Percentiles rank a stretch among this genome's conserved stretches.
These are phyloP conservation scores for Desmodus rotundus DNA, from an alignment of 2,113 vertebrate species.

Conservation along the genomic window DNA sequence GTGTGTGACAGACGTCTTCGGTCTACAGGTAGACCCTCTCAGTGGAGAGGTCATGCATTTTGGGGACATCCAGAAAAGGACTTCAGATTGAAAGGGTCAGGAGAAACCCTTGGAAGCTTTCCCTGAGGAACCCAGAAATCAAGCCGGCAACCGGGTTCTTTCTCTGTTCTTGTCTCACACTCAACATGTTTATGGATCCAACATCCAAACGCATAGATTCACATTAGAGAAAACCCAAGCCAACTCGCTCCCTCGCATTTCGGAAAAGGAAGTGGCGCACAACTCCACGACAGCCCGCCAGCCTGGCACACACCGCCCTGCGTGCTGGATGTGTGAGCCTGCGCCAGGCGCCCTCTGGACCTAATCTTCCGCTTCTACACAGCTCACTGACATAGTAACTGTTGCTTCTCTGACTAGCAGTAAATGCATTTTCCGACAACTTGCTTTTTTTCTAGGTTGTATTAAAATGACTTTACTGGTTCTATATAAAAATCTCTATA, in stretches of 20 bases:
- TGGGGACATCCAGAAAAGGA: neutral
- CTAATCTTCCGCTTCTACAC: neutral
- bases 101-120: neutral
- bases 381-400: neutral
- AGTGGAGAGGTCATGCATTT: neutral
- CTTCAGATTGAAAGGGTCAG: neutral
- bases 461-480: neutral
- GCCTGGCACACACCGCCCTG: neutral
- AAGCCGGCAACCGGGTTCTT: neutral
- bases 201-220: neutral
- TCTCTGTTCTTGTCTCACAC: neutral
- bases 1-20: neutral
- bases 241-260: neutral
- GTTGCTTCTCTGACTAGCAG: neutral
- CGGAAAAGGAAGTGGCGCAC: neutral
- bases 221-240: neutral
- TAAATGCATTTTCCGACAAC: neutral
- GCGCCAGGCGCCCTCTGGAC: neutral
- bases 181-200: neutral
- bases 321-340: rapidly evolving
- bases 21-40: neutral
- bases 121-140: neutral
- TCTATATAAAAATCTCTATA: neutral
- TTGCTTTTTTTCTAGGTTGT: neutral
- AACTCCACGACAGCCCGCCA: neutral